phyloP scores from a whole-genome alignment of 2,113 vertebrate species.

The Gymnarchus niloticus region DNA sequence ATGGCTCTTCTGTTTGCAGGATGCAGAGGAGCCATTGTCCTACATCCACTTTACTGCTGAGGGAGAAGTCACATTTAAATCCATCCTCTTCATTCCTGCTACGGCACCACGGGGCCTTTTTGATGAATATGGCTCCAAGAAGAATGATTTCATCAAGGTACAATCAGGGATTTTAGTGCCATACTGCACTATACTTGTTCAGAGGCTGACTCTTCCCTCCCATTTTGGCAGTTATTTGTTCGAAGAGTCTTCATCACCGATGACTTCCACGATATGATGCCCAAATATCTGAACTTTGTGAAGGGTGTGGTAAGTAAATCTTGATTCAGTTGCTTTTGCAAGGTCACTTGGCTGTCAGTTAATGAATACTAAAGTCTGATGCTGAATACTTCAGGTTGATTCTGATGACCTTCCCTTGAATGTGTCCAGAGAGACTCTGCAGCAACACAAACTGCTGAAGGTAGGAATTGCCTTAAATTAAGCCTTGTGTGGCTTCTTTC shows the following conservation, averaged over 20 bases:
- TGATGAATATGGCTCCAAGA: conserved; percentile 96
- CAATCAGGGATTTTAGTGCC: neutral
- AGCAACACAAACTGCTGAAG: conserved; percentile 97
- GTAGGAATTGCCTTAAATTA: conserved; percentile 49
- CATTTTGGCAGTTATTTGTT: conserved; percentile 63
- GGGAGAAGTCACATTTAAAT: conserved; percentile 97
- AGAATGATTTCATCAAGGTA: conserved; percentile 97
- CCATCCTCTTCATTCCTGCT: conserved; percentile 90
- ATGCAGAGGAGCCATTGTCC: conserved; percentile 80
- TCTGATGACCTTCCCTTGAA: conserved; percentile 97
- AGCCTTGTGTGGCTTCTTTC: too few species aligned
- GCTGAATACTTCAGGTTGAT: conserved; percentile 87
- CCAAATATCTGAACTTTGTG: conserved; percentile 94
- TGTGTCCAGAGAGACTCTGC: conserved; percentile 94
- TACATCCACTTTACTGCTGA: conserved; percentile 97
- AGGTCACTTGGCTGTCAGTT: too few species aligned
- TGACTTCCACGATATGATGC: conserved; percentile 99
- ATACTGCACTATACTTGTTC: neutral
- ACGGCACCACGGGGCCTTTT: conserved; percentile 90
- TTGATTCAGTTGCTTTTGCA: neutral
- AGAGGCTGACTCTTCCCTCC: neutral
- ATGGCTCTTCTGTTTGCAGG: conserved; percentile 56
- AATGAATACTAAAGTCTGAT: too few species aligned
- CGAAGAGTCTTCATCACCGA: conserved; percentile 98
- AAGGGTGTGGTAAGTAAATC: conserved; percentile 87